Conservation (phyloP, 2,888 invertebrate genomes). For the Matsumyia berberina region DNA sequence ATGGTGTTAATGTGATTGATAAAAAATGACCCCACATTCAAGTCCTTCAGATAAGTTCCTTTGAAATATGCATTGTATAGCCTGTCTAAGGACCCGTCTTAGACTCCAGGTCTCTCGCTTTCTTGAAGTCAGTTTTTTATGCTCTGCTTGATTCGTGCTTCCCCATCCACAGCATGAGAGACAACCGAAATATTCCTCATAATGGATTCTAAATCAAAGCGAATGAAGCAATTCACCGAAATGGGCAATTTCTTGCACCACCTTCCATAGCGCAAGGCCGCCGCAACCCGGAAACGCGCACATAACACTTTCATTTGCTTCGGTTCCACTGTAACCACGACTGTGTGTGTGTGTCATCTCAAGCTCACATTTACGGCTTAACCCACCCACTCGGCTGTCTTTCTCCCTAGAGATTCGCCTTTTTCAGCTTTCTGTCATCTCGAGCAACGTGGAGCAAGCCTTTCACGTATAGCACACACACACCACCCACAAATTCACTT, state of each 20-base stretch:
- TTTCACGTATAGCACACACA: slow-evolving; percentile 33
- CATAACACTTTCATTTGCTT: slow-evolving; percentile 1
- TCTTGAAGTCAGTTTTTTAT: too few species aligned
- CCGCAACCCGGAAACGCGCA: too few species aligned
- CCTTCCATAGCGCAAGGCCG: neutral
- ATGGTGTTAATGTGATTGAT: too few species aligned
- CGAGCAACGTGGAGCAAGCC: slow-evolving; percentile 34
- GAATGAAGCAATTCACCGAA: slow-evolving; percentile 2
- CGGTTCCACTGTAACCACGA: neutral
- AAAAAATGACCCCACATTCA: too few species aligned
- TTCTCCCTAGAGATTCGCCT: slow-evolving; percentile 29
- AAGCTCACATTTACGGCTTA: neutral
- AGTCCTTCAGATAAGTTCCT: too few species aligned
- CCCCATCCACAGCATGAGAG: neutral
- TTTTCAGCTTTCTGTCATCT: slow-evolving; percentile 27
- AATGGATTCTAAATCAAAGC: neutral
- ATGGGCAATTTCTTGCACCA: neutral
- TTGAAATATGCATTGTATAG: too few species aligned
- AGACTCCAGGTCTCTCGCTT: too few species aligned
- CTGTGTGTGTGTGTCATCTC: neutral
- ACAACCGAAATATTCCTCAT: neutral
- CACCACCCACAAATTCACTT: slow-evolving; percentile 38
- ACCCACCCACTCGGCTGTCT: neutral
- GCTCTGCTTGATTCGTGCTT: too few species aligned
- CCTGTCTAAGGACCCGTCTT: too few species aligned